Evolutionary conservation across 2,113 vertebrate species (phyloP).

Genomic region (Oncorhynchus mykiss): DNA sequence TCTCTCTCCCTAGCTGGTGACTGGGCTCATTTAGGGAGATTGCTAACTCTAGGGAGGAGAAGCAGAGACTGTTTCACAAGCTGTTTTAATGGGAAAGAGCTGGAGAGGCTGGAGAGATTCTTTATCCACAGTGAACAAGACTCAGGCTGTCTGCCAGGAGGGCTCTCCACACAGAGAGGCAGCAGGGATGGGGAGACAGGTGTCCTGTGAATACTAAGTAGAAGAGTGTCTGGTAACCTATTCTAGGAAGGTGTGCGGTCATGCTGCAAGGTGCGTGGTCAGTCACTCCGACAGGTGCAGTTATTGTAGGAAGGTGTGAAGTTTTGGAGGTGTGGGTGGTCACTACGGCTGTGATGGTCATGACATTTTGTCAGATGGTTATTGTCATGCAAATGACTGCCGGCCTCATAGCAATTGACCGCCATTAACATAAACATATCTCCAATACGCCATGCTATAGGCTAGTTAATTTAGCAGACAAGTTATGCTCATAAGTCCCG

Average conservation of each 20-base stretch:
- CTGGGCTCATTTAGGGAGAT: neutral
- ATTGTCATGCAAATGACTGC: no score
- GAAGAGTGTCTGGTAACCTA: neutral
- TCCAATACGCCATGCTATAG: no score
- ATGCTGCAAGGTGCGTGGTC: neutral
- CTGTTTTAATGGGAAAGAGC: conserved; percentile 20
- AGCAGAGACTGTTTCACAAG: conserved; percentile 38
- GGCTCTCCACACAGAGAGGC: conserved; percentile 36
- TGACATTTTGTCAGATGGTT: no score
- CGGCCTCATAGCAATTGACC: no score
- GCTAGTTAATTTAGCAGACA: no score
- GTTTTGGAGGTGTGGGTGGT: no score
- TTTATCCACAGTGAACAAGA: conserved; percentile 24
- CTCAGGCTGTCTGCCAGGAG: conserved; percentile 33
- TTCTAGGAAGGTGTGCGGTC: no score
- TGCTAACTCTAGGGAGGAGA: conserved; percentile 13
- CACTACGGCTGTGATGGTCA: no score
- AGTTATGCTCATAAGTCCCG: no score
- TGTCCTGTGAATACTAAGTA: conserved; percentile 55
- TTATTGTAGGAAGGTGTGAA: no score
- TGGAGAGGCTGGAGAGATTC: conserved; percentile 34
- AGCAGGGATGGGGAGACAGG: conserved; percentile 45
- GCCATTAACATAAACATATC: no score
- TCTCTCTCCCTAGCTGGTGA: neutral
- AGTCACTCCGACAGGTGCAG: no score